Conservation (phyloP, 1,140 invertebrate species). For the Sinonovacula constricta region DNA sequence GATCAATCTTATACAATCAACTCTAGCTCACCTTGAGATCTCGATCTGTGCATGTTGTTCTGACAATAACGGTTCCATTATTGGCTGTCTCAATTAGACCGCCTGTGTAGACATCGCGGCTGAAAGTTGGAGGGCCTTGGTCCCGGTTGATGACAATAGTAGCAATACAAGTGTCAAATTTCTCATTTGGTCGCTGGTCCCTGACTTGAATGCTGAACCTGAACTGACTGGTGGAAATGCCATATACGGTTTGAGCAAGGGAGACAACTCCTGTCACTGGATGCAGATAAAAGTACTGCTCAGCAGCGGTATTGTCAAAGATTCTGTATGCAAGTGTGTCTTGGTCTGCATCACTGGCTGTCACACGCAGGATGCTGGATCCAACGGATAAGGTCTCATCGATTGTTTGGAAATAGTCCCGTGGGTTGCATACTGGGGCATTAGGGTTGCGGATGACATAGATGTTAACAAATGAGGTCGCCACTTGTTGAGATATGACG, state of each 20-base stretch:
- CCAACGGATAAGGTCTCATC: conserved; percentile 58
- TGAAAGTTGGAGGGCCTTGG: conserved; percentile 43
- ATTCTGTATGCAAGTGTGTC: conserved; percentile 27
- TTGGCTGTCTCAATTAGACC: conserved; percentile 45
- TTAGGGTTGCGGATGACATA: conserved; percentile 62
- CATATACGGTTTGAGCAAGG: conserved; percentile 29
- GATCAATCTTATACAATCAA: background rate
- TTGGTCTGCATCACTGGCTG: conserved; percentile 57
- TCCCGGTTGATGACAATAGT: conserved; percentile 49
- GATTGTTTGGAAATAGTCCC: conserved; percentile 45
- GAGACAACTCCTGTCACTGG: conserved; percentile 57
- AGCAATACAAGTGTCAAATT: conserved; percentile 87
- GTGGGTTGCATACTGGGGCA: conserved; percentile 52
- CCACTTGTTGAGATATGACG: conserved; percentile 44
- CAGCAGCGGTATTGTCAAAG: background rate
- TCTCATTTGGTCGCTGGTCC: conserved; percentile 89
- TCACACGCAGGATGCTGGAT: conserved; percentile 47
- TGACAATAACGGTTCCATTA: conserved; percentile 48
- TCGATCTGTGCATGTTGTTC: conserved; percentile 46
- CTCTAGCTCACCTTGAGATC: conserved; percentile 50
- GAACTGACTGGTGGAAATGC: conserved; percentile 25
- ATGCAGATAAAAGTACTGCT: conserved; percentile 57
- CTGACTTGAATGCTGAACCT: conserved; percentile 79
- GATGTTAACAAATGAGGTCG: conserved; percentile 58
- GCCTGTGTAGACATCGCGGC: conserved; percentile 49